These are phyloP conservation scores for Pholis gunnellus DNA, from an alignment of 2,113 vertebrate genomes.

Conservation along the genomic window DNA sequence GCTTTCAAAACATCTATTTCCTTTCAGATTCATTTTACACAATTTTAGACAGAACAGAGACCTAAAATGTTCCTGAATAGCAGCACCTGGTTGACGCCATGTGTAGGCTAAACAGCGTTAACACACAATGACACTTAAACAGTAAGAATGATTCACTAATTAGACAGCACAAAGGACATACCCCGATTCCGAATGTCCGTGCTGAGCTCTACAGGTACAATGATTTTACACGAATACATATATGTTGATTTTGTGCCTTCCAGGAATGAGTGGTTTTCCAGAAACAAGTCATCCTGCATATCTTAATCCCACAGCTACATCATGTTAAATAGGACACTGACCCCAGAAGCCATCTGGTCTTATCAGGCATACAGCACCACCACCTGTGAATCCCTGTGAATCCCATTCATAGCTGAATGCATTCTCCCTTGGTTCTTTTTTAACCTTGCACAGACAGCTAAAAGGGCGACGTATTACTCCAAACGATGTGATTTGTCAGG, in stretches of 20 bases:
- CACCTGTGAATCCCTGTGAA: slow-evolving; percentile 77
- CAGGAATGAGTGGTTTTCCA: slow-evolving; percentile 41
- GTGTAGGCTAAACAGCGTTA: slow-evolving; percentile 3
- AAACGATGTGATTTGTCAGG: slow-evolving; percentile 37
- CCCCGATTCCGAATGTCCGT: slow-evolving; percentile 4
- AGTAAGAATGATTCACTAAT: slow-evolving; percentile 23
- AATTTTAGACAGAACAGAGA: background rate
- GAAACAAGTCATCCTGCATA: slow-evolving; percentile 56
- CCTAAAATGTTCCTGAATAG: background rate
- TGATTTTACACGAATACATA: slow-evolving; percentile 44
- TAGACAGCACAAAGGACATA: slow-evolving; percentile 27
- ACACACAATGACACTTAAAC: slow-evolving; percentile 40
- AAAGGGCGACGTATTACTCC: slow-evolving; percentile 37
- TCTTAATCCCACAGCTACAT: slow-evolving; percentile 75
- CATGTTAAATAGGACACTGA: slow-evolving; percentile 77
- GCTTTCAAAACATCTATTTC: background rate
- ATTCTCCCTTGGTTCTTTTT: slow-evolving; percentile 37
- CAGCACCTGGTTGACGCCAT: background rate
- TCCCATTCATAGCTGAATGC: slow-evolving; percentile 64
- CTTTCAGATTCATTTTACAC: background rate
- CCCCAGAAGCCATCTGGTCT: slow-evolving; percentile 77
- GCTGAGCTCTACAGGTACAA: slow-evolving; percentile 37
- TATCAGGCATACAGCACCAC: slow-evolving; percentile 67
- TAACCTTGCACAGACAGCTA: slow-evolving; percentile 49
- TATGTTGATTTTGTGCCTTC: slow-evolving; percentile 29